phyloP scores from a whole-genome alignment of 2,888 invertebrate genomes.

The Ligdia adustata region DNA sequence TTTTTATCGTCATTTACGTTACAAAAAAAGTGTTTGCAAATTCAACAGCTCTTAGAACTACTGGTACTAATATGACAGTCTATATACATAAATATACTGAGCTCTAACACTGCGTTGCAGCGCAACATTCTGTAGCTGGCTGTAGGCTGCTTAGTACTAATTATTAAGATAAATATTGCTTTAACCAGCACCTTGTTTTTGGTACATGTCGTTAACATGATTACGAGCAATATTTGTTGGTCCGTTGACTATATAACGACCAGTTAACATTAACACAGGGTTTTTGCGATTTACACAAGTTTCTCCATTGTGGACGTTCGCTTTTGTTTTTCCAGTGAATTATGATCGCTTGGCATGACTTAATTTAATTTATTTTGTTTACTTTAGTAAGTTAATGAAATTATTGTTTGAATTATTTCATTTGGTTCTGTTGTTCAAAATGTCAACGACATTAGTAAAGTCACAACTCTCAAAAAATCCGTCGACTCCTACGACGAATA shows the following conservation, averaged over 20 bases:
- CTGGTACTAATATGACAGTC: no score
- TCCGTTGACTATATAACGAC: constrained; percentile 50
- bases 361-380: constrained; percentile 26
- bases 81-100: no score
- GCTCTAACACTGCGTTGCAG: constrained; percentile 7
- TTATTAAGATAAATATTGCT: constrained; percentile 82
- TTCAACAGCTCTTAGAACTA: no score
- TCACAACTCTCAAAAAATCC: no score
- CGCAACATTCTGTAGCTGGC: not conserved
- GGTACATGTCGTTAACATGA: constrained; percentile 63
- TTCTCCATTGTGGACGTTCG: constrained; percentile 41
- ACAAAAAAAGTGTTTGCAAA: no score
- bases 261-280: constrained; percentile 52
- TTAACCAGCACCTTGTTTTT: constrained; percentile 73
- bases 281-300: constrained; percentile 47
- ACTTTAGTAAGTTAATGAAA: constrained; percentile 3
- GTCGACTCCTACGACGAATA: no score
- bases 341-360: constrained; percentile 33
- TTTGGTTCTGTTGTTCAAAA: not conserved
- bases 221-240: constrained; percentile 57
- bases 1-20: no score
- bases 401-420: not conserved
- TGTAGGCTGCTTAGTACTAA: constrained; percentile 75
- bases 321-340: constrained; percentile 29
- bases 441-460: no score